phyloP scores from a whole-genome alignment of 2,888 invertebrate genomes.

The Phalangium opilio region DNA sequence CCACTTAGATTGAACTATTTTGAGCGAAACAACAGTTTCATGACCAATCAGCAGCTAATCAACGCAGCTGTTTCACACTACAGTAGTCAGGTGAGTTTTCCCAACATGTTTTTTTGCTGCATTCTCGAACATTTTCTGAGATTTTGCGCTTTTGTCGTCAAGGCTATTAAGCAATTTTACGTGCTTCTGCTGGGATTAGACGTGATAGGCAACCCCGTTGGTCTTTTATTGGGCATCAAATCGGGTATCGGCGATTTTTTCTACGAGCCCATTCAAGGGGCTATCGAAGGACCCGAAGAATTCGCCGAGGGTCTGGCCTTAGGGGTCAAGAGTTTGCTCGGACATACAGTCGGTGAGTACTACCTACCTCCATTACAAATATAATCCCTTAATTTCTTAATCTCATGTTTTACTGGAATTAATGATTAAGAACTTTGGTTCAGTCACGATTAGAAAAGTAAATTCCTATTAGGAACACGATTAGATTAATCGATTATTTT shows the following conservation, averaged over 20 bases:
- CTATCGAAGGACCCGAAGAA: conserved; percentile 96
- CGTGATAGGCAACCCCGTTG: conserved; percentile 98
- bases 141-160: too few species aligned
- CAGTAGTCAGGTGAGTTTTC: conserved; percentile 36
- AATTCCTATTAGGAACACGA: too few species aligned
- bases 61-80: conserved; percentile 77
- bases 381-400: too few species aligned
- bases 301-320: conserved; percentile 92
- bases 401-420: too few species aligned
- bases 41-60: conserved; percentile 70
- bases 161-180: conserved; percentile 88
- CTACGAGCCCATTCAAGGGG: conserved; percentile 91
- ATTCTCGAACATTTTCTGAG: too few species aligned
- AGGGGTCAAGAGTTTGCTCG: conserved; percentile 84
- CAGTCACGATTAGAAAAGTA: too few species aligned
- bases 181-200: conserved; percentile 92
- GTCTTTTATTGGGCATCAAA: conserved; percentile 80
- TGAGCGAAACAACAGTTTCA: conserved; percentile 72
- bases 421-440: too few species aligned
- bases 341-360: conserved; percentile 65
- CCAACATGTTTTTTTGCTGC: too few species aligned
- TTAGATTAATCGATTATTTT: too few species aligned
- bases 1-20: conserved; percentile 69
- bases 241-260: conserved; percentile 96
- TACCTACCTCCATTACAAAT: too few species aligned